These are phyloP conservation scores for Abscondita cerata DNA, from an alignment of 2,888 invertebrate genomes.

Conservation along the genomic window DNA sequence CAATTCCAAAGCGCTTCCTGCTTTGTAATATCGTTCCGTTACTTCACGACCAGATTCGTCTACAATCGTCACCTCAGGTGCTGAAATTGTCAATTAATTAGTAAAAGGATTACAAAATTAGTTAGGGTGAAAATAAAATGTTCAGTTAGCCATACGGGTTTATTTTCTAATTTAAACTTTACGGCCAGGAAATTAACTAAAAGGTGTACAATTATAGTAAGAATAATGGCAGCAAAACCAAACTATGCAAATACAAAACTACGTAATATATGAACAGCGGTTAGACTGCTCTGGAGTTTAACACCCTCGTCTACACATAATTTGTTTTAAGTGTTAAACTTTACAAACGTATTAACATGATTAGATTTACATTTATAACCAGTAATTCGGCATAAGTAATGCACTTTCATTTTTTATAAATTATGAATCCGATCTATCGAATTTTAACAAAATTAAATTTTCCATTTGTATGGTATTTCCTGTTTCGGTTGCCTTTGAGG, in stretches of 20 bases:
- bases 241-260: conserved; percentile 24
- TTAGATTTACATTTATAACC: not conserved
- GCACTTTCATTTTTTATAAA: too few relatives aligned
- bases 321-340: conserved; percentile 26
- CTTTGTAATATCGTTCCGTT: conserved; percentile 67
- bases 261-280: conserved; percentile 14
- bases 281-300: conserved; percentile 15
- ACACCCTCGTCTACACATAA: conserved; percentile 18
- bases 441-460: too few relatives aligned
- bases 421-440: too few relatives aligned
- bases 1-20: conserved; percentile 64
- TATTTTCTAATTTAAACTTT: not conserved
- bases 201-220: not conserved
- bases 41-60: conserved; percentile 66
- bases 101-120: conserved; percentile 12
- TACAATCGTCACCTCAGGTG: conserved; percentile 65
- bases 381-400: too few relatives aligned
- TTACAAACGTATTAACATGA: conserved; percentile 1
- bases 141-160: not conserved
- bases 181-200: not conserved
- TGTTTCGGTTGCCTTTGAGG: too few relatives aligned
- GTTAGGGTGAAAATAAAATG: conserved; percentile 7
- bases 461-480: too few relatives aligned
- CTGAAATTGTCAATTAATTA: conserved; percentile 49
- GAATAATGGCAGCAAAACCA: not conserved